phyloP scores from a whole-genome alignment of 2,888 invertebrate genomes.

The Tinea trinotella region DNA sequence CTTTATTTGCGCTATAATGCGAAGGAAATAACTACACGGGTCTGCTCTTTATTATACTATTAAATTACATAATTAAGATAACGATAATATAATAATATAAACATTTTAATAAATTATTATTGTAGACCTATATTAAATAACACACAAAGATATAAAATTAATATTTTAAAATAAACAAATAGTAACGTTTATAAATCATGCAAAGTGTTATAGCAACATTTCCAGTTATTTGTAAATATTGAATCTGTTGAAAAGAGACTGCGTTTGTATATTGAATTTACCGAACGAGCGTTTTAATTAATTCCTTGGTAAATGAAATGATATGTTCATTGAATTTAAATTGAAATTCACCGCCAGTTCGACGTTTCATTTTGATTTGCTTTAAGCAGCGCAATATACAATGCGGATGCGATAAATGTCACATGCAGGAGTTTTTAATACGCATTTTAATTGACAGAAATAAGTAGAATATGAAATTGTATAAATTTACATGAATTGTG shows the following conservation, averaged over 20 bases:
- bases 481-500: too few species aligned
- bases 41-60: too few species aligned
- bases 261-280: constrained; percentile 6
- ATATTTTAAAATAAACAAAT: neutral
- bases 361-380: constrained; percentile 14
- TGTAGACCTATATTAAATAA: too few species aligned
- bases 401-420: neutral
- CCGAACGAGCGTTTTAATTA: constrained; percentile 18
- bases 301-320: constrained; percentile 30
- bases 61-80: too few species aligned
- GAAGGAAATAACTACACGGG: too few species aligned
- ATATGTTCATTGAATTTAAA: constrained; percentile 29
- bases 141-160: neutral
- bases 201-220: constrained; percentile 8
- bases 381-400: constrained; percentile 4
- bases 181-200: constrained; percentile 7
- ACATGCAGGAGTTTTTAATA: neutral
- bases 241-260: constrained; percentile 8
- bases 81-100: too few species aligned
- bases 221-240: constrained; percentile 14
- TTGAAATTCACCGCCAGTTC: constrained; percentile 23
- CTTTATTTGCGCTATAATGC: too few species aligned
- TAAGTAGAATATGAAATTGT: too few species aligned
- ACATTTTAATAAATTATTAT: too few species aligned
- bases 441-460: too few species aligned